These are phyloP conservation scores for Australoheros scitulus DNA, from an alignment of 2,113 vertebrate genomes.

Conservation along the genomic window DNA sequence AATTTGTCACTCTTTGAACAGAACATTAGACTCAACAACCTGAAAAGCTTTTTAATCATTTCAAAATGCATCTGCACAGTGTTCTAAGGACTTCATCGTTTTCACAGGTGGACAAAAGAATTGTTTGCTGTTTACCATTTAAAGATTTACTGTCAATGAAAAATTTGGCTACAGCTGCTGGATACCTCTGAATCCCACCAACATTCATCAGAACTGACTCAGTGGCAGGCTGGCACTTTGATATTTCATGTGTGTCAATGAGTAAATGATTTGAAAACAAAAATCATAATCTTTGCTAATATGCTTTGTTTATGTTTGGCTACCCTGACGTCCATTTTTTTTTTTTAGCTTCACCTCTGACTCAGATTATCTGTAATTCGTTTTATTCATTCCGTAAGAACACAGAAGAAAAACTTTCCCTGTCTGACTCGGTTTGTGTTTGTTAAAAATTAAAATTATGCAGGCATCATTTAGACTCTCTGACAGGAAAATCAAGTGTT, in stretches of 20 bases:
- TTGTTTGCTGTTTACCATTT: neutral
- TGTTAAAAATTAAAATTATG: neutral
- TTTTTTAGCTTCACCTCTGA: neutral
- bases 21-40: neutral
- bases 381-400: neutral
- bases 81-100: neutral
- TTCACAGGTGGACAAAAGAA: neutral
- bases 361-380: neutral
- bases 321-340: neutral
- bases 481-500: neutral
- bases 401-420: neutral
- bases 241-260: neutral
- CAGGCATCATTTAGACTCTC: neutral
- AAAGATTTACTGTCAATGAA: neutral
- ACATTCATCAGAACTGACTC: rapidly evolving
- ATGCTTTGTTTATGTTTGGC: neutral
- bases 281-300: neutral
- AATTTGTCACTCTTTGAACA: neutral
- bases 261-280: neutral
- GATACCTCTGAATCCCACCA: neutral
- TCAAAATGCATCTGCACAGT: neutral
- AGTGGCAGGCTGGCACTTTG: neutral
- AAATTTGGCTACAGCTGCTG: neutral
- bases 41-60: slow-evolving; percentile 17
- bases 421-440: neutral